A percentile compares a stretch with the other conserved stretches of the same genome.
phyloP scores from a whole-genome alignment of 2,888 invertebrate species.

The Drosophila gaucha region DNA sequence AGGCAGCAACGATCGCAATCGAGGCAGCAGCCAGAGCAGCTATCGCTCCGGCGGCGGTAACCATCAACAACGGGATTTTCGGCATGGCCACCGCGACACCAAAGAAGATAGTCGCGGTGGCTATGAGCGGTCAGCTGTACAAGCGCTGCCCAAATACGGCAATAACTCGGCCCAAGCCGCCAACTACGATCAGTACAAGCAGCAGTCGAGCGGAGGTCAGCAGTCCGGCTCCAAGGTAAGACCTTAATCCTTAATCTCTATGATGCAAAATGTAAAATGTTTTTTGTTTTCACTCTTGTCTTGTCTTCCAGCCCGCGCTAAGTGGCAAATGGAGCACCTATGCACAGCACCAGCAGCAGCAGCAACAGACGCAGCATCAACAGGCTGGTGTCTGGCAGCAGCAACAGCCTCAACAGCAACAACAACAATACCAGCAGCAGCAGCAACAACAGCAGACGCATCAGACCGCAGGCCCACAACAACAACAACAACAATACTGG shows the following conservation, averaged over 20 bases:
- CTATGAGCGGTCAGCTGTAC: constrained; percentile 83
- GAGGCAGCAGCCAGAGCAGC: constrained; percentile 78
- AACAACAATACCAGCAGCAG: constrained; percentile 51
- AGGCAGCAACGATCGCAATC: constrained; percentile 69
- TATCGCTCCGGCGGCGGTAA: constrained; percentile 82
- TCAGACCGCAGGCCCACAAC: constrained; percentile 53
- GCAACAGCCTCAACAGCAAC: constrained; percentile 61
- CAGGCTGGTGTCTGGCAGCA: constrained; percentile 52
- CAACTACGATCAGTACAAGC: constrained; percentile 76
- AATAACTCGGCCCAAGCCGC: constrained; percentile 56
- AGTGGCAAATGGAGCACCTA: constrained; percentile 79
- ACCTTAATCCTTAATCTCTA: too few species aligned
- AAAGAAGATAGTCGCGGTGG: constrained; percentile 85
- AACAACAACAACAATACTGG: constrained; percentile 80
- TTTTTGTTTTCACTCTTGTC: neutral
- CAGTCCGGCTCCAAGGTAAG: constrained; percentile 66
- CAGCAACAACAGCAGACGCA: constrained; percentile 61
- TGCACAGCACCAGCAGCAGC: constrained; percentile 67
- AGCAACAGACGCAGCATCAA: constrained; percentile 56
- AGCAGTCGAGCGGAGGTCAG: constrained; percentile 56
- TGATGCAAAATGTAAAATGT: too few species aligned
- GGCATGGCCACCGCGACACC: constrained; percentile 85
- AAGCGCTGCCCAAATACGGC: constrained; percentile 73
- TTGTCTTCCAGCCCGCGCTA: constrained; percentile 41
- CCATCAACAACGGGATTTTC: constrained; percentile 85